phyloP scores from a whole-genome alignment of 1,140 invertebrate species.

The Rhynchophorus ferrugineus region DNA sequence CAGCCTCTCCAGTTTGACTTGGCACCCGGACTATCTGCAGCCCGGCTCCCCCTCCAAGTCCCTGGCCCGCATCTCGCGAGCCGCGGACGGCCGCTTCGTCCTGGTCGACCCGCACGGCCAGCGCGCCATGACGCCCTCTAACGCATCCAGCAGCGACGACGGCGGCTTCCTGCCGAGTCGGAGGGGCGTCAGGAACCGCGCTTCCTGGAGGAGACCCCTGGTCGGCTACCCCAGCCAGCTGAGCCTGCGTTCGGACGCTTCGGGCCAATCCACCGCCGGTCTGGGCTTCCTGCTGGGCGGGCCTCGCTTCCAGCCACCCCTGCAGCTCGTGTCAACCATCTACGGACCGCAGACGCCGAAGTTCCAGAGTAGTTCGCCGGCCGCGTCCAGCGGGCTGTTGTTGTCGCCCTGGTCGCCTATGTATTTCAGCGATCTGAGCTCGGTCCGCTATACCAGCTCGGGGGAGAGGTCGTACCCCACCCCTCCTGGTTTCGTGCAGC shows the following conservation, averaged over 20 bases:
- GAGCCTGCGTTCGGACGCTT: slow-evolving; percentile 59
- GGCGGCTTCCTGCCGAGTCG: slow-evolving; percentile 65
- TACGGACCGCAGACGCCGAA: slow-evolving; percentile 49
- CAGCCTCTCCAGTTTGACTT: slow-evolving; percentile 34
- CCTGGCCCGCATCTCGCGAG: slow-evolving; percentile 57
- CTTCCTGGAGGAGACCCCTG: slow-evolving; percentile 58
- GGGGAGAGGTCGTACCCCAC: slow-evolving; percentile 71
- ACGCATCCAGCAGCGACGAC: slow-evolving; percentile 70
- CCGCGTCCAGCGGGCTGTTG: slow-evolving; percentile 47
- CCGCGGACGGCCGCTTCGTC: slow-evolving; percentile 66
- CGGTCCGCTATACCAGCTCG: slow-evolving; percentile 71
- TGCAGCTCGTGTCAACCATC: slow-evolving; percentile 42
- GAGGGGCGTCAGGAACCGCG: slow-evolving; percentile 44
- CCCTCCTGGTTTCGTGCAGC: slow-evolving; percentile 53
- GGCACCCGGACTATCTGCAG: slow-evolving; percentile 47
- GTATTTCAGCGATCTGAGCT: slow-evolving; percentile 77
- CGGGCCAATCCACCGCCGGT: slow-evolving; percentile 49
- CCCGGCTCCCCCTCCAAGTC: slow-evolving; percentile 45
- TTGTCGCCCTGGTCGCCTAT: slow-evolving; percentile 54
- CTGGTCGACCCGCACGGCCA: slow-evolving; percentile 54
- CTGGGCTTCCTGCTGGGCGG: slow-evolving; percentile 41
- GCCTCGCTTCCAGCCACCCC: slow-evolving; percentile 28
- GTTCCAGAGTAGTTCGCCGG: slow-evolving; percentile 59
- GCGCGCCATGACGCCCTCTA: slow-evolving; percentile 55
- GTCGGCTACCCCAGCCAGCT: slow-evolving; percentile 58